Evolutionary conservation across 1,140 invertebrate genomes (phyloP), one percentile per base, ranked within the genome.

Genomic region (Neodiprion fabricii): DNA sequence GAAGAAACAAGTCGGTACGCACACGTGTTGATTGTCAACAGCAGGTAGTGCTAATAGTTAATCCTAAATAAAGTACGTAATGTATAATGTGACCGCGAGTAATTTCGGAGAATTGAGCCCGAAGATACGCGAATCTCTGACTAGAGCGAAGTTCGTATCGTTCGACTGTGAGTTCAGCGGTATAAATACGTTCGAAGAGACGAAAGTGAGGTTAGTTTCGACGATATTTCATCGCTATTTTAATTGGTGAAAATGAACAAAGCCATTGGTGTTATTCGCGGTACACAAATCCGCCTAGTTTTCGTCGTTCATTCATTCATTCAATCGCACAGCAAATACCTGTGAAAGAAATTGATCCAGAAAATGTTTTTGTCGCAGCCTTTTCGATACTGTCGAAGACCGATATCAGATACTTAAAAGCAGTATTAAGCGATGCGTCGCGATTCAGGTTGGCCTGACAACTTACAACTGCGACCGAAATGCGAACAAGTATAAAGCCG

Each of bases 151-250:
- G 72, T 91, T 93, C 81, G 84, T 93, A 80, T 88, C 91, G n/a
- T 89, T 94, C 76, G 93, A 94, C 83, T 89, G 90, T 49, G 93
- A 94, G 87, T 93, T 93, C 79, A 91, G 90, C 68, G 92, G 92
- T 71, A 83, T 94, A 79, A 82, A 88, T 70, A 77, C 88, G 9
- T 84, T 86, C 75, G 82, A 89, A 49, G 75, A 84, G 9, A 83
- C 86, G 67, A 91, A 89, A 79, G 74, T 88, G 76, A 92, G 91
- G 92, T 90, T 86, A 82, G 78, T 76, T 73, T 61, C 12, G 28
- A 40, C 1, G 5, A 40, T 40, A 40, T 40, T 40, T 5, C 28
- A 40, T 40, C 28, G 28, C 28, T 40, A 40, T 40, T 40, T 40
- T 40, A 40, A 40, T 4, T 5, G 5, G 28, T 40, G 5, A 40